Conservation (phyloP, 2,113 vertebrate species). For the Tringa solitaria region DNA sequence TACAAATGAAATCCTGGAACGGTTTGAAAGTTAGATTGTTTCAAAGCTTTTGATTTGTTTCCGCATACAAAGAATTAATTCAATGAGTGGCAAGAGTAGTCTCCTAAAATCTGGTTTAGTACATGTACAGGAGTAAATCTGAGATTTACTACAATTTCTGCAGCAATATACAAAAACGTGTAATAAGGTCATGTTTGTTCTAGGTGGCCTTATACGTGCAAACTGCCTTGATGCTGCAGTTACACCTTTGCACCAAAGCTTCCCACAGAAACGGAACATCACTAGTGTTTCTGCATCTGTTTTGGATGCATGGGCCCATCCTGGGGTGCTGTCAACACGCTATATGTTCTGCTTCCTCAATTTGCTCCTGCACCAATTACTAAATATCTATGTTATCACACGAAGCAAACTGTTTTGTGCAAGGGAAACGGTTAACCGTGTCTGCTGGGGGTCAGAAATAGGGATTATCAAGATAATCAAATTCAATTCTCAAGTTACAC, state of each 20-base stretch:
- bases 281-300: not conserved
- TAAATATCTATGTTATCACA: not conserved
- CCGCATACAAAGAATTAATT: not conserved
- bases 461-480: not conserved
- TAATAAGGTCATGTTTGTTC: not conserved
- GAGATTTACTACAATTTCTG: not conserved
- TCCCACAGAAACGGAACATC: not conserved
- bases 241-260: not conserved
- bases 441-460: not conserved
- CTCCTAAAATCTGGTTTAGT: not conserved
- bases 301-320: not conserved
- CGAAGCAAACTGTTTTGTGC: not conserved
- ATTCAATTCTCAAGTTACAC: not conserved
- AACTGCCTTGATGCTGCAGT: not conserved
- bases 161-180: not conserved
- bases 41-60: not conserved
- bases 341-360: not conserved
- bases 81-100: not conserved
- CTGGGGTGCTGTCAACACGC: accelerated
- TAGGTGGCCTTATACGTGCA: not conserved
- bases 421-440: not conserved
- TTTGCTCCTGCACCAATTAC: not conserved
- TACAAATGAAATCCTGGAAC: not conserved
- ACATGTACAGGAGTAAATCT: not conserved
- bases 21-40: not conserved